phyloP scores from a whole-genome alignment of 2,797 vertebrate species.

The Cynodonichthys magdalenae region DNA sequence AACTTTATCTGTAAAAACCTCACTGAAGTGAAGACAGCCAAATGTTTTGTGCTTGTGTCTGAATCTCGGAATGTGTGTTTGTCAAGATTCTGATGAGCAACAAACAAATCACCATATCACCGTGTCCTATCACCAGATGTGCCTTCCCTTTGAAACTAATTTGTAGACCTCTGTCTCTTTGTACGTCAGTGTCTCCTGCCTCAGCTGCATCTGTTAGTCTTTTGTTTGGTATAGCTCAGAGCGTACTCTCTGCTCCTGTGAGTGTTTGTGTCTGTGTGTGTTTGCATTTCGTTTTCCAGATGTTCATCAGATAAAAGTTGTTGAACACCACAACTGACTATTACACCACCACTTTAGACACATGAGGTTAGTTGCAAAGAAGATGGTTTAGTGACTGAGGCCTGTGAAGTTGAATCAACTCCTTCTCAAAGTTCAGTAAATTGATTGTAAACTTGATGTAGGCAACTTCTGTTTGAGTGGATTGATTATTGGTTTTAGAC shows the following conservation, averaged over 20 bases:
- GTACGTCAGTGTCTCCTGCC: slow-evolving; percentile 38
- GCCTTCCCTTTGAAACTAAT: slow-evolving; percentile 55
- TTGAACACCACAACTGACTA: slow-evolving; percentile 64
- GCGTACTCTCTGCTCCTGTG: slow-evolving; percentile 42
- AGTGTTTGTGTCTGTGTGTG: slow-evolving; percentile 21
- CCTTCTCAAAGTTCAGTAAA: not conserved
- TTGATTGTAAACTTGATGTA: not conserved
- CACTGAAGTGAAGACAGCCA: slow-evolving; percentile 18
- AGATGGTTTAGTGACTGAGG: slow-evolving; percentile 43
- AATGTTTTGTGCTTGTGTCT: slow-evolving; percentile 12
- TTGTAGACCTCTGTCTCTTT: slow-evolving; percentile 61
- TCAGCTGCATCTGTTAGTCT: slow-evolving; percentile 70
- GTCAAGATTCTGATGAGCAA: slow-evolving; percentile 31
- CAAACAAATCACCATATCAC: slow-evolving; percentile 33
- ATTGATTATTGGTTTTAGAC: not conserved
- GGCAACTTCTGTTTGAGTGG: not conserved
- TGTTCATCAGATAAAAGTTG: slow-evolving; percentile 73
- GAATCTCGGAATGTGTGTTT: slow-evolving; percentile 21
- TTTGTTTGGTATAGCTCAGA: slow-evolving; percentile 65
- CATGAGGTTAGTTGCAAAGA: slow-evolving; percentile 68
- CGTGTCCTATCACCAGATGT: slow-evolving; percentile 63
- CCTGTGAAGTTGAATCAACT: slow-evolving; percentile 40
- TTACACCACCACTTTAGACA: slow-evolving; percentile 64
- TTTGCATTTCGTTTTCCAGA: slow-evolving; percentile 61
- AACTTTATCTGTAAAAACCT: slow-evolving; percentile 37